A percentile compares a stretch with the other conserved stretches of the same genome.
Conservation (phyloP, 2,888 invertebrate genomes). For the Teleogryllus oceanicus region DNA sequence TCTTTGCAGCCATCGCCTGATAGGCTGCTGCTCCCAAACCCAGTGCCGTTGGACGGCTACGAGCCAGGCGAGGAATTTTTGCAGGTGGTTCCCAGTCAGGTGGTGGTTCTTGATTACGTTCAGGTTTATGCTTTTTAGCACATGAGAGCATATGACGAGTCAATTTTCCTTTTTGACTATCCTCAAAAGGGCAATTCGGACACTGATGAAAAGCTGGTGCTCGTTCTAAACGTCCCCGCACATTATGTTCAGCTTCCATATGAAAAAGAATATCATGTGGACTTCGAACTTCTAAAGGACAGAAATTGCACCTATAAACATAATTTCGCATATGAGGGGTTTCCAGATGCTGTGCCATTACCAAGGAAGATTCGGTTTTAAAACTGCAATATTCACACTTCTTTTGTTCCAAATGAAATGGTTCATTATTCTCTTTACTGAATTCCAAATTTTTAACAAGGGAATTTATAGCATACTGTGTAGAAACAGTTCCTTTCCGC, state of each 20-base stretch:
- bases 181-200: constrained; percentile 90
- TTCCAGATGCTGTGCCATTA: constrained; percentile 82
- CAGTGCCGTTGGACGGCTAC: constrained; percentile 42
- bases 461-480: constrained; percentile 75
- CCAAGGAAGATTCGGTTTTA: constrained; percentile 79
- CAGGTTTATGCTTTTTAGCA: constrained; percentile 83
- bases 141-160: constrained; percentile 84
- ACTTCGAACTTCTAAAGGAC: constrained; percentile 73
- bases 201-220: constrained; percentile 88
- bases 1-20: constrained; percentile 44
- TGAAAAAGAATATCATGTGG: constrained; percentile 87
- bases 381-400: constrained; percentile 88
- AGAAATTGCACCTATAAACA: constrained; percentile 77
- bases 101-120: constrained; percentile 80
- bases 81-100: constrained; percentile 91
- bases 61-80: constrained; percentile 75
- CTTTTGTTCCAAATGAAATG: constrained; percentile 68
- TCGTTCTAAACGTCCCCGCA: constrained; percentile 76
- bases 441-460: constrained; percentile 80
- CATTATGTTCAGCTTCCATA: constrained; percentile 86
- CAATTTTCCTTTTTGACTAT: constrained; percentile 86
- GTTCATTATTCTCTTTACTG: constrained; percentile 80
- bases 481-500: constrained; percentile 59
- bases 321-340: constrained; percentile 88
- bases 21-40: constrained; percentile 46